Conservation (phyloP, 2,888 invertebrate species). For the Pyrocoelia pectoralis region DNA sequence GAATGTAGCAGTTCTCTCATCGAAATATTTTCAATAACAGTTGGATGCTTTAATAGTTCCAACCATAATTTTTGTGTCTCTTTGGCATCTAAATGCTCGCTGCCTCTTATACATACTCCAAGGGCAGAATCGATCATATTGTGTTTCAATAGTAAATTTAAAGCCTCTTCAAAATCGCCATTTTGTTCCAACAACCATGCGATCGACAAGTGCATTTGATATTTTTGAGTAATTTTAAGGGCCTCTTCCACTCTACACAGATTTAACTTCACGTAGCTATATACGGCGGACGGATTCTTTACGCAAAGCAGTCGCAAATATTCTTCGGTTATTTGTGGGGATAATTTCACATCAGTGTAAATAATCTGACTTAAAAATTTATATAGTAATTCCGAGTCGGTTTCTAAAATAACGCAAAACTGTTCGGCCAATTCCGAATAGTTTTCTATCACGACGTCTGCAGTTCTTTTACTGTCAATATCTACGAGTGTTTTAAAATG, state of each 20-base stretch:
- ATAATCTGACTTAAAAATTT: conserved; percentile 67
- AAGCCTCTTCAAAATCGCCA: conserved; percentile 76
- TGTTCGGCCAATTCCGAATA: conserved; percentile 61
- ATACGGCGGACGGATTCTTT: conserved; percentile 63
- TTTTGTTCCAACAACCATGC: conserved; percentile 79
- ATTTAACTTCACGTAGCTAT: conserved; percentile 63
- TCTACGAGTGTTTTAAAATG: conserved; percentile 64
- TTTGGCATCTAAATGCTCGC: conserved; percentile 57
- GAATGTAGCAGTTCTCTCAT: conserved; percentile 63
- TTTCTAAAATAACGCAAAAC: conserved; percentile 59
- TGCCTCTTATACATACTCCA: conserved; percentile 60
- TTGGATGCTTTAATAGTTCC: conserved; percentile 60
- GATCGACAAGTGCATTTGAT: conserved; percentile 70
- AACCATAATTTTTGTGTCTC: conserved; percentile 64
- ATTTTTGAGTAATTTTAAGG: conserved; percentile 68
- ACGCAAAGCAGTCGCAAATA: conserved; percentile 71
- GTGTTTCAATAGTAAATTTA: conserved; percentile 66
- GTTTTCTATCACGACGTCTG: conserved; percentile 68
- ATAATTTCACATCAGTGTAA: conserved; percentile 55
- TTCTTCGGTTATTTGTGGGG: conserved; percentile 64
- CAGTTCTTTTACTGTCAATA: conserved; percentile 69
- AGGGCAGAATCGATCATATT: conserved; percentile 54
- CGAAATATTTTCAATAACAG: conserved; percentile 57
- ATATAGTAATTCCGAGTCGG: conserved; percentile 61
- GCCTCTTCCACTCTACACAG: conserved; percentile 71